Base-by-base conservation (phyloP, 1,140 invertebrate species). In the Wiebesia pumilae region DNA sequence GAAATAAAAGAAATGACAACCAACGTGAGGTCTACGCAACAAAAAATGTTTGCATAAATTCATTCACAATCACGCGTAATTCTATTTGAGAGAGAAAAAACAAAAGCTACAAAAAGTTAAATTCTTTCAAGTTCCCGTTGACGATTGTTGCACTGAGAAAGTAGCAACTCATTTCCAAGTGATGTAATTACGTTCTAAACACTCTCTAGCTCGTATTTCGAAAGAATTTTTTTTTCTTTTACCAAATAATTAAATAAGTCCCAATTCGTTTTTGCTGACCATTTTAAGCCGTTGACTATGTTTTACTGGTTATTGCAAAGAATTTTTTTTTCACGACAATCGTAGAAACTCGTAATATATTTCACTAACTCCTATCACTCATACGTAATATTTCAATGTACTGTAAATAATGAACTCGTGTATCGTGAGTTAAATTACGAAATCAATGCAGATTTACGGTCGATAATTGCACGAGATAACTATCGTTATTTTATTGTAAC, bases 141-240 rank as follows among this genome's bases (percentile, higher is more conserved):
- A 69, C 24, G 35, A 69, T 69, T 7, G 35, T 33, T 69, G 16
- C 10, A 69, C 3, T 33, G 65, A 33, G 35, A 35, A 69, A 69
- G n/a, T 9, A 69, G 35, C 65, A 69, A 35, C 65, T 69, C 65
- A 69, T 33, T 69, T 35, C 0, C 7, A 30, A 69, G 33, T 33
- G 33, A 69, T 35, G 65, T 69, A 69, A 35, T 69, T 69, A 35
- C 12, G 12, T 10, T 69, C 12, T 14, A 67, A 69, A 35, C 65
- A 14, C 2, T 35, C 6, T 33, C 10, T 33, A 35, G 30, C 14
- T 69, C 12, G 65, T 69, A 19, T 69, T 69, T 69, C 65, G 6
- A 33, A 69, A 69, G n/a, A 69, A 69, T 69, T 69, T 69, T 69
- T 69, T 54, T 69, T 69, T 69, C 35, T 69, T 54, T 67, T 67